phyloP scores from a whole-genome alignment of 1,140 invertebrate species.

The Pseudomyrmex pallidus region DNA sequence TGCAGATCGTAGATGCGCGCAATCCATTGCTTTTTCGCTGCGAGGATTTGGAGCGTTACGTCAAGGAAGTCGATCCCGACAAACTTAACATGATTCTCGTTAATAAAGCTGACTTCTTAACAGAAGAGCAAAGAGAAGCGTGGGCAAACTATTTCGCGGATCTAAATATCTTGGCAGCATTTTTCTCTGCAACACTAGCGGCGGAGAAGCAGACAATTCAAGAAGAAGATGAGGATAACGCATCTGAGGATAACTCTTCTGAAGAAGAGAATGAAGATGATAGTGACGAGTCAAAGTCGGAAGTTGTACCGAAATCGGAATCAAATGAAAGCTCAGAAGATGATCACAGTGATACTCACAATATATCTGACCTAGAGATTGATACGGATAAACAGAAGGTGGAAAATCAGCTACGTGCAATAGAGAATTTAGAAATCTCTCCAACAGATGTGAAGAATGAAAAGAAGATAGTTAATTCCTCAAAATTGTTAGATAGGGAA shows the following conservation, averaged over 20 bases:
- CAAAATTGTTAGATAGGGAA: slow-evolving; percentile 82
- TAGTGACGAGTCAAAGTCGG: slow-evolving; percentile 68
- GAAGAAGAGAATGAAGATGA: slow-evolving; percentile 61
- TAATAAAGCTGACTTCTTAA: slow-evolving; percentile 99
- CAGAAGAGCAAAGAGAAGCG: slow-evolving; percentile 90
- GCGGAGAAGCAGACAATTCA: slow-evolving; percentile 83
- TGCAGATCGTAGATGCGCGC: slow-evolving; percentile 98
- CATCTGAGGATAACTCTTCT: slow-evolving; percentile 28
- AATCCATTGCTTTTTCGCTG: slow-evolving; percentile 98
- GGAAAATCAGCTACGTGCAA: background rate
- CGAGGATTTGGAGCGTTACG: slow-evolving; percentile 97
- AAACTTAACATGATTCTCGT: slow-evolving; percentile 95
- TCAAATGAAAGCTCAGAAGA: slow-evolving; percentile 80
- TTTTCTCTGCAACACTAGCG: slow-evolving; percentile 92
- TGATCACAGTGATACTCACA: slow-evolving; percentile 69
- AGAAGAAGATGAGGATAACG: slow-evolving; percentile 70
- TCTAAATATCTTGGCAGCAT: slow-evolving; percentile 89
- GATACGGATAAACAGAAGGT: background rate
- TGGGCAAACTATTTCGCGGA: slow-evolving; percentile 96
- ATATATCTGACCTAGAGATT: background rate
- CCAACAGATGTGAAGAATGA: background rate
- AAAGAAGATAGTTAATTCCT: slow-evolving; percentile 71
- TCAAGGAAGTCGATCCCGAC: slow-evolving; percentile 91
- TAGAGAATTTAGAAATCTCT: slow-evolving; percentile 30
- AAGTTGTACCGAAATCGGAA: slow-evolving; percentile 73